phyloP scores from a whole-genome alignment of 2,888 invertebrate genomes.

The Drosophila fungiperda region DNA sequence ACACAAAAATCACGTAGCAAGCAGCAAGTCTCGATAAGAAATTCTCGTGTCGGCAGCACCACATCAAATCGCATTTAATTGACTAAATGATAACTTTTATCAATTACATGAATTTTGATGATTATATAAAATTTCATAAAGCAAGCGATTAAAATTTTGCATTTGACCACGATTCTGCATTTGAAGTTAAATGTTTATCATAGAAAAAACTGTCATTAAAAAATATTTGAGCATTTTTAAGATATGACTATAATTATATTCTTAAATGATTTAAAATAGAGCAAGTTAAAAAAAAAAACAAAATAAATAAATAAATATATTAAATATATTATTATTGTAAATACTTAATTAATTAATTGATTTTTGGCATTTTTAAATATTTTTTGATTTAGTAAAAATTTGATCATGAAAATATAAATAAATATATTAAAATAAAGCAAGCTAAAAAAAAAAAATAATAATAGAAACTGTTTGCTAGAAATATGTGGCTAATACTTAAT shows the following conservation, averaged over 20 bases:
- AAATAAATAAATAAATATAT: not conserved
- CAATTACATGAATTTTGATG: constrained; percentile 21
- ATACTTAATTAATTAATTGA: too few relatives aligned
- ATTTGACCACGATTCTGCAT: not conserved
- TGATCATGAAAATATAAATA: too few relatives aligned
- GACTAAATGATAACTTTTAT: constrained; percentile 25
- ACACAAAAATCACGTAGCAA: constrained; percentile 62
- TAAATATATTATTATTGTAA: too few relatives aligned
- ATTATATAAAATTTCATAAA: not conserved
- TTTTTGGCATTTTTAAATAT: too few relatives aligned
- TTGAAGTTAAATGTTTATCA: not conserved
- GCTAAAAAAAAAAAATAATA: too few relatives aligned
- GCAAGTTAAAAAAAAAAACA: not conserved
- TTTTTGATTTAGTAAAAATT: too few relatives aligned
- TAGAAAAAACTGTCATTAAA: not conserved
- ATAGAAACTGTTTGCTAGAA: not conserved
- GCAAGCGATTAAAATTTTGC: not conserved
- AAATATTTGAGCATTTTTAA: not conserved
- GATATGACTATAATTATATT: not conserved
- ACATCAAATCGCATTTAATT: constrained; percentile 47
- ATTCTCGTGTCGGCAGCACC: constrained; percentile 19
- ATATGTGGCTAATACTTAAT: not conserved
- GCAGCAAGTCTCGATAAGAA: constrained; percentile 6
- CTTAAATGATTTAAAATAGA: not conserved
- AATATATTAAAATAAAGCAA: too few relatives aligned